Evolutionary conservation across 2,888 invertebrate genomes (phyloP), one percentile per base, ranked within the genome.

Genomic region (Tipula lateralis): DNA sequence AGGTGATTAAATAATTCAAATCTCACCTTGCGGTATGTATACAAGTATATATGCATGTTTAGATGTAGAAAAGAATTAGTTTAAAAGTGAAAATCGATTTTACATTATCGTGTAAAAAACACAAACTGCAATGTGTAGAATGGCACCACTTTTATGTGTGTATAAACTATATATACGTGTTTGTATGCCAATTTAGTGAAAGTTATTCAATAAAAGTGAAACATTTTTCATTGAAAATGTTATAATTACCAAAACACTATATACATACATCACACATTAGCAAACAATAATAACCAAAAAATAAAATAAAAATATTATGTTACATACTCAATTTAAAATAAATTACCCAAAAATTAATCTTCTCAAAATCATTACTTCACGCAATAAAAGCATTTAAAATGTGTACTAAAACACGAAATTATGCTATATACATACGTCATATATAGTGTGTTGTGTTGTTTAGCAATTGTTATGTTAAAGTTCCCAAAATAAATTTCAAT

Each of bases 311-410:
- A 66, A 7, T 66, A 24, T 19, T 66, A 24, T 24, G 9, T 66
- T 66, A 66, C 66, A 24, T n/a, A 66, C 24, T 24, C 66, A 66
- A 66, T 24, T 66, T 66, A 66, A 66, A 66, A 66, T 66, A 66
- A 66, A 66, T 66, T 66, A 66, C 66, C 24, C 66, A 24, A 66
- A 66, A 66, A 66, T 66, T 66, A 66, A 66, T 66, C 66, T 66
- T 24, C 66, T 66, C 19, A 66, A 66, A 19, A 19, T 19, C 50
- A 50, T 50, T 50, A 50, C 50, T 50, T 50, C 50, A 50, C 50
- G 50, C 50, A 16, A 50, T 50, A 50, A 50, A 50, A 7, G 19
- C 50, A 19, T 50, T 50, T 50, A 50, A 19, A 50, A 50, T 50
- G 50, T 19, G 50, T 50, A 50, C 19, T 50, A 50, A 50, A 50